phyloP scores from a whole-genome alignment of 2,113 vertebrate species.

The Nesoenas mayeri region DNA sequence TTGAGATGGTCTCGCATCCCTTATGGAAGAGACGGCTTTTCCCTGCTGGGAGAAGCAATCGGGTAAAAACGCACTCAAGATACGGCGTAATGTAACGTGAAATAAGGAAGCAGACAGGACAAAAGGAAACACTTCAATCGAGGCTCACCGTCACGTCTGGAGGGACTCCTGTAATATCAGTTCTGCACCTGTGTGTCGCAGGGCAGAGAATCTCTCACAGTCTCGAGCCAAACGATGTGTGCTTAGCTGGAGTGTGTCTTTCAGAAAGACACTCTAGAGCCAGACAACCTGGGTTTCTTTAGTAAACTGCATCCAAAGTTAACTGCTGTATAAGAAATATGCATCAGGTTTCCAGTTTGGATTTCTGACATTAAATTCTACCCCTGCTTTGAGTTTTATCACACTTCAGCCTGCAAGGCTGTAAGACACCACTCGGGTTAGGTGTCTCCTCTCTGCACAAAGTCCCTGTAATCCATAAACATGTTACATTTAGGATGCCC shows the following conservation, averaged over 20 bases:
- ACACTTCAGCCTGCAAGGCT: neutral
- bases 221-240: neutral
- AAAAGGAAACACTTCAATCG: neutral
- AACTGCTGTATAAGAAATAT: neutral
- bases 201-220: constrained; percentile 50
- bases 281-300: neutral
- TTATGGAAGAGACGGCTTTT: neutral
- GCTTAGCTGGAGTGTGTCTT: constrained; percentile 25
- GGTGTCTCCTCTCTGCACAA: neutral
- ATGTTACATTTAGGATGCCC: neutral
- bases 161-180: neutral
- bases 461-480: neutral
- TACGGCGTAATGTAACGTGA: neutral
- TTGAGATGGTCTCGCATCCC: neutral
- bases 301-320: constrained; percentile 32
- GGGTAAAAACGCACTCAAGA: neutral
- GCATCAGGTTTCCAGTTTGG: constrained; percentile 11
- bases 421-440: neutral
- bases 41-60: constrained; percentile 12
- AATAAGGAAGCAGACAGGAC: constrained; percentile 55
- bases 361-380: constrained; percentile 15
- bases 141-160: neutral
- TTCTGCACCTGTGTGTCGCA: constrained; percentile 51
- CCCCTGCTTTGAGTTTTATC: neutral
- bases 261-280: constrained; percentile 18